A percentile compares a stretch with the other conserved stretches of the same genome.
Conservation (phyloP, 1,140 invertebrate genomes). For the Harlomillsia oculata region DNA sequence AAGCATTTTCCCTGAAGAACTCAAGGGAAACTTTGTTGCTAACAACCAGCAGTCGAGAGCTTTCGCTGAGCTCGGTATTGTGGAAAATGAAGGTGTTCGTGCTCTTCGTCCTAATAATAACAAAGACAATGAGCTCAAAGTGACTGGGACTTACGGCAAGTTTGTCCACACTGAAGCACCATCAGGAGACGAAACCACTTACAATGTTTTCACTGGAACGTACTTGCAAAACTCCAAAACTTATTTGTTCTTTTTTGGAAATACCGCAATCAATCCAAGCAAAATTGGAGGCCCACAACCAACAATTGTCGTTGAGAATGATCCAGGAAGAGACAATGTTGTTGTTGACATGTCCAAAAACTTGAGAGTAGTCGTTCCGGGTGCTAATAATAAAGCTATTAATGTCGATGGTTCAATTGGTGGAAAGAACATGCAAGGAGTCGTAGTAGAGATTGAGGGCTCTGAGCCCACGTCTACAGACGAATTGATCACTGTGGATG, state of each 20-base stretch:
- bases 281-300: conserved; percentile 8
- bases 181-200: conserved; percentile 34
- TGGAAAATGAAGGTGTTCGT: conserved; percentile 17
- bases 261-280: conserved; percentile 32
- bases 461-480: conserved; percentile 34
- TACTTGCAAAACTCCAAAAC: conserved; percentile 38
- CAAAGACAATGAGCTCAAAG: conserved; percentile 35
- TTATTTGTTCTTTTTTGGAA: conserved; percentile 40
- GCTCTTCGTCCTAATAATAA: conserved; percentile 27
- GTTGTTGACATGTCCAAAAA: conserved; percentile 37
- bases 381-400: conserved; percentile 20
- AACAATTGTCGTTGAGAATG: conserved; percentile 34
- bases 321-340: conserved; percentile 27
- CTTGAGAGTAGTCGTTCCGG: conserved; percentile 36
- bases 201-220: conserved; percentile 39
- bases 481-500: conserved; percentile 31
- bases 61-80: conserved; percentile 23
- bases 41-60: conserved; percentile 8
- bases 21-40: conserved; percentile 24
- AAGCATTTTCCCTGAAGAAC: conserved; percentile 22
- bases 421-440: conserved; percentile 36
- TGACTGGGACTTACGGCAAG: conserved; percentile 37
- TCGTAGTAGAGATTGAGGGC: conserved; percentile 37
- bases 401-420: conserved; percentile 32
- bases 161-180: conserved; percentile 36